Percentiles rank a stretch among this genome's conserved stretches.
phyloP scores from a whole-genome alignment of 2,113 vertebrate species.

The Callithrix jacchus region DNA sequence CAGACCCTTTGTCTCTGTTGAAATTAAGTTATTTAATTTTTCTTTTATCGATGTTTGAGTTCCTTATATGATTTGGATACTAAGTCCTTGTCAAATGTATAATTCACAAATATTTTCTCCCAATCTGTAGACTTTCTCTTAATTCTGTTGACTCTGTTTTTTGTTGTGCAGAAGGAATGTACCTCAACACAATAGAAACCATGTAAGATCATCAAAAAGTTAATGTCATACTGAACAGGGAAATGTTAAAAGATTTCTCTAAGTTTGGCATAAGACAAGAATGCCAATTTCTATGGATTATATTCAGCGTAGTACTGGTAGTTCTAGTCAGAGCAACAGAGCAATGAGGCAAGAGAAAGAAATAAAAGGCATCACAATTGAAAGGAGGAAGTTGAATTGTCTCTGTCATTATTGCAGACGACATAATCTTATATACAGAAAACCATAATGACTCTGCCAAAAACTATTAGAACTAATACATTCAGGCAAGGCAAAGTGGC shows the following conservation, averaged over 20 bases:
- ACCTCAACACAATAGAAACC: neutral
- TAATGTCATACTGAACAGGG: neutral
- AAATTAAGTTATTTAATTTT: neutral
- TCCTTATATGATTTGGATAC: neutral
- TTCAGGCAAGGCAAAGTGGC: neutral
- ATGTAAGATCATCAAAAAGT: neutral
- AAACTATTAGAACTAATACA: neutral
- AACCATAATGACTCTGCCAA: neutral
- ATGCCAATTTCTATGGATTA: neutral
- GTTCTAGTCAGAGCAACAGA: neutral
- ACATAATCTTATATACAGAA: neutral
- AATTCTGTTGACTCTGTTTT: neutral
- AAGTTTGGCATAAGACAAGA: neutral
- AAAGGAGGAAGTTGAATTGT: neutral
- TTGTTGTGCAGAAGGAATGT: neutral
- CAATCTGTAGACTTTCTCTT: neutral
- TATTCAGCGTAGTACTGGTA: neutral
- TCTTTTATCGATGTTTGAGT: neutral
- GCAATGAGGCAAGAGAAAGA: neutral
- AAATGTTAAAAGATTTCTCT: neutral
- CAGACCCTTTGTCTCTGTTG: neutral
- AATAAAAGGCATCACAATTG: neutral
- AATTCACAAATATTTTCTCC: neutral
- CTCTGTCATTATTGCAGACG: neutral
- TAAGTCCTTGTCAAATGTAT: neutral